phyloP scores from a whole-genome alignment of 2,113 vertebrate genomes.

The Mirza zaza region DNA sequence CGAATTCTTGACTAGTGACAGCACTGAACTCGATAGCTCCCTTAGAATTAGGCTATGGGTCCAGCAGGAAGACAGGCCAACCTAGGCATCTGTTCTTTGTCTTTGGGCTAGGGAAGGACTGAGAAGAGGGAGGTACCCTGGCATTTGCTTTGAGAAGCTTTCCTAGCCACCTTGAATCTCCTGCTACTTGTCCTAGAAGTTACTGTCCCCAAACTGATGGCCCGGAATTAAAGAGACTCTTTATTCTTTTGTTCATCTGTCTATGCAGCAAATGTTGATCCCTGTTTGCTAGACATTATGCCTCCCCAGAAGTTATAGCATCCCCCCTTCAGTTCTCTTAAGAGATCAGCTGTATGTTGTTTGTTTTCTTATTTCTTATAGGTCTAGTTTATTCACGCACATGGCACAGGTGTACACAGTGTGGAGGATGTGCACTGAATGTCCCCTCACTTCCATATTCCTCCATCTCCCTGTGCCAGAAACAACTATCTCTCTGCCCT shows the following conservation, averaged over 20 bases:
- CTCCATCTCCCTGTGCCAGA: neutral
- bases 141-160: neutral
- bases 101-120: neutral
- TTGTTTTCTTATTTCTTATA: neutral
- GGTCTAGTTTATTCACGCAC: neutral
- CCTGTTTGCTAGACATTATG: neutral
- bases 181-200: neutral
- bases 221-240: neutral
- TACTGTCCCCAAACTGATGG: neutral
- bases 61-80: neutral
- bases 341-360: neutral
- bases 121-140: neutral
- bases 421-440: neutral
- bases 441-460: no score
- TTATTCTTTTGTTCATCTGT: neutral
- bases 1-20: neutral
- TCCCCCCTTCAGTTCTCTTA: neutral
- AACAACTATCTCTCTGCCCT: neutral
- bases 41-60: neutral
- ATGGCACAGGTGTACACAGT: neutral
- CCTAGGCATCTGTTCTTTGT: neutral
- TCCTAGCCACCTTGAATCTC: neutral
- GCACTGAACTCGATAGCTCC: neutral
- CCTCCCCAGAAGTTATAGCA: neutral
- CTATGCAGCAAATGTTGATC: neutral